Conservation (phyloP, 2,888 invertebrate genomes). For the Hydraecia micacea region DNA sequence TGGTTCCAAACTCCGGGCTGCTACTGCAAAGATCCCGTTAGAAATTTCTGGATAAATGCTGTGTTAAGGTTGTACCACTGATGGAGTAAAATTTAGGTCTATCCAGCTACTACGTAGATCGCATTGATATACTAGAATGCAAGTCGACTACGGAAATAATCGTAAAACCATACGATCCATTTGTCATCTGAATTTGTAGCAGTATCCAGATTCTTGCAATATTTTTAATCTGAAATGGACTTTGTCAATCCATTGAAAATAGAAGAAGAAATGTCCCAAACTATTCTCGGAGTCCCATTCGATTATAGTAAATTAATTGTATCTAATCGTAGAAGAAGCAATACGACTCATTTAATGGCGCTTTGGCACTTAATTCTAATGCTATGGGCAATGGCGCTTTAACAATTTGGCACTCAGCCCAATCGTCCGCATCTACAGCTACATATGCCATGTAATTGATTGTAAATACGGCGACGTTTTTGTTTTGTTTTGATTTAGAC, state of each 20-base stretch:
- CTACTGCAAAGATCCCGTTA: background rate
- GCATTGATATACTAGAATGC: background rate
- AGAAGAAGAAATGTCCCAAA: slow-evolving; percentile 7
- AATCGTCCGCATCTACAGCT: slow-evolving; percentile 10
- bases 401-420: slow-evolving; percentile 47
- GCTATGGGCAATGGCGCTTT: slow-evolving; percentile 31
- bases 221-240: background rate
- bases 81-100: too few species aligned
- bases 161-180: background rate
- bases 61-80: too few species aligned
- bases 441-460: slow-evolving; percentile 21
- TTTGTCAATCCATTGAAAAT: slow-evolving; percentile 30
- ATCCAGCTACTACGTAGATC: background rate
- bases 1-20: background rate
- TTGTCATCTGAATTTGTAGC: background rate
- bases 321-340: slow-evolving; percentile 30
- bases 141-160: background rate
- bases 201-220: background rate
- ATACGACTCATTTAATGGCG: slow-evolving; percentile 46
- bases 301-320: slow-evolving; percentile 26
- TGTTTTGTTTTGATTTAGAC: slow-evolving; percentile 43
- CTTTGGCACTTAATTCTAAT: slow-evolving; percentile 47
- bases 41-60: background rate
- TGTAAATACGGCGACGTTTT: slow-evolving; percentile 24
- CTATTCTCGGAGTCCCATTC: background rate